These are phyloP conservation scores for Acleris laterana DNA, from an alignment of 2,888 invertebrate species.

Conservation along the genomic window DNA sequence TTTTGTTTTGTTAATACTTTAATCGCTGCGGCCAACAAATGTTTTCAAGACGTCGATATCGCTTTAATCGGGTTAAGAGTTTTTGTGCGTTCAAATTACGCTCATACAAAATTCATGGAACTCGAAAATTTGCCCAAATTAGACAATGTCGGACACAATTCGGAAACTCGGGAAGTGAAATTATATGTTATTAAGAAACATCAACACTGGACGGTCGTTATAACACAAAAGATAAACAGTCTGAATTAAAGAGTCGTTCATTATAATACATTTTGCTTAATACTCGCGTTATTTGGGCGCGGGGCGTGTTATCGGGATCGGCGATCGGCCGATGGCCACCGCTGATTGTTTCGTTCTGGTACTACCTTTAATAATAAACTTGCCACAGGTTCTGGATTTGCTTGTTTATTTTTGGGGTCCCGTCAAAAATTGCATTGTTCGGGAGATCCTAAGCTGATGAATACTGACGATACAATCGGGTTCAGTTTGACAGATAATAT, in stretches of 20 bases:
- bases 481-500: no score
- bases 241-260: conserved; percentile 78
- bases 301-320: conserved; percentile 65
- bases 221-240: conserved; percentile 82
- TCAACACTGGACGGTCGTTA: conserved; percentile 79
- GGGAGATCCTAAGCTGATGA: background rate
- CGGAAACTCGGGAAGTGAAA: conserved; percentile 77
- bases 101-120: conserved; percentile 68
- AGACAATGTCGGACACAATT: conserved; percentile 73
- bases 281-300: conserved; percentile 72
- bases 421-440: conserved; percentile 20
- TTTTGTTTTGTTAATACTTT: conserved; percentile 52
- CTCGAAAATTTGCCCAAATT: conserved; percentile 70
- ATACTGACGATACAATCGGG: no score
- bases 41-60: conserved; percentile 39
- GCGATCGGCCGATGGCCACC: conserved; percentile 66
- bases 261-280: conserved; percentile 77
- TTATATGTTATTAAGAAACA: conserved; percentile 80
- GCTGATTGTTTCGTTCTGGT: conserved; percentile 69
- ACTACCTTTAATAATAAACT: conserved; percentile 42
- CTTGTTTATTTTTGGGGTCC: conserved; percentile 34
- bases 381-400: conserved; percentile 47
- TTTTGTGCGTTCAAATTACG: conserved; percentile 53
- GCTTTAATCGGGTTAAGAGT: conserved; percentile 22
- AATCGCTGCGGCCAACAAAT: conserved; percentile 51